A percentile compares a stretch with the other conserved stretches of the same genome.
Conservation (phyloP, 2,888 invertebrate species). For the Tillus elongatus region DNA sequence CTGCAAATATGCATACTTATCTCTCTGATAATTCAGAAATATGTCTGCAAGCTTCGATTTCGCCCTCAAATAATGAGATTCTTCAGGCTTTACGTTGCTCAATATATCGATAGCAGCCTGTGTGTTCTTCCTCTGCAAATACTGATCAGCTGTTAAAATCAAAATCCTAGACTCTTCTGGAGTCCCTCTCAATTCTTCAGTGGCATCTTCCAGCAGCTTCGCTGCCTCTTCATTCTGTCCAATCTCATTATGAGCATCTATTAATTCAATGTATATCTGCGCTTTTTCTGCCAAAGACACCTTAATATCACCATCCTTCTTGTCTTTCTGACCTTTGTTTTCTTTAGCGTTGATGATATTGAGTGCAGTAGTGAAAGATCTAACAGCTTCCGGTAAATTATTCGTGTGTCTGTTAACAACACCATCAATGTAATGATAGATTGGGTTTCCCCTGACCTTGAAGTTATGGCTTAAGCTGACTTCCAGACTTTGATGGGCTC, state of each 20-base stretch:
- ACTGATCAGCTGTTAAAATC: slow-evolving; percentile 78
- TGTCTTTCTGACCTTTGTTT: slow-evolving; percentile 30
- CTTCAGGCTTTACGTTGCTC: slow-evolving; percentile 65
- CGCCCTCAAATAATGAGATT: slow-evolving; percentile 76
- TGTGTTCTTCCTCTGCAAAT: slow-evolving; percentile 68
- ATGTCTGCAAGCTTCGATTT: slow-evolving; percentile 81
- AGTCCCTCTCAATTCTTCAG: slow-evolving; percentile 62
- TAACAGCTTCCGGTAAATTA: slow-evolving; percentile 61
- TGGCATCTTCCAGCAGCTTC: slow-evolving; percentile 67
- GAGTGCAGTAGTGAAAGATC: slow-evolving; percentile 67
- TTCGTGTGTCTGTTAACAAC: slow-evolving; percentile 69
- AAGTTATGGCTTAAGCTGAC: slow-evolving; percentile 88
- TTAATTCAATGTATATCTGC: slow-evolving; percentile 78
- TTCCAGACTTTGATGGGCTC: slow-evolving; percentile 81
- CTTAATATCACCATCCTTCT: slow-evolving; percentile 28
- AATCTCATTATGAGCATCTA: slow-evolving; percentile 62
- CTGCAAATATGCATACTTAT: slow-evolving; percentile 75
- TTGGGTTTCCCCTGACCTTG: slow-evolving; percentile 80
- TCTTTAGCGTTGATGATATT: slow-evolving; percentile 49
- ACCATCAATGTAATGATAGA: slow-evolving; percentile 82
- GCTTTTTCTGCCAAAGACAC: slow-evolving; percentile 68
- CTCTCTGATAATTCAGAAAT: slow-evolving; percentile 76
- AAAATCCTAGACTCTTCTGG: slow-evolving; percentile 77
- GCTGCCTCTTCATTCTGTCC: slow-evolving; percentile 72
- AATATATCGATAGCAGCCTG: slow-evolving; percentile 75